Conservation (phyloP, 2,797 vertebrate genomes). For the Danio jaintianensis region DNA sequence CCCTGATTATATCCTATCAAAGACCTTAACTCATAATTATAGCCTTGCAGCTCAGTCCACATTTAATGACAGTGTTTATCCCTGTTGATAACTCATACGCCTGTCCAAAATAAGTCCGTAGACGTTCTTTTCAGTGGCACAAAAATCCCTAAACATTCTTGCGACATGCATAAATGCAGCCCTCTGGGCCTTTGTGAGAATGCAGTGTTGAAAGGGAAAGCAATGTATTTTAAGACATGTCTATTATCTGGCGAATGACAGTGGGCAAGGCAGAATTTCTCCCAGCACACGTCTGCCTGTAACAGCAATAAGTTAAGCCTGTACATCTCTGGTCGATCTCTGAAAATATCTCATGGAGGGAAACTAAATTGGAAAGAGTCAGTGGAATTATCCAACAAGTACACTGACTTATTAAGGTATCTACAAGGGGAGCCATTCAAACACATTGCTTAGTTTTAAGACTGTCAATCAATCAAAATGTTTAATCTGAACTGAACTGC, state of each 20-base stretch:
- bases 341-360: neutral
- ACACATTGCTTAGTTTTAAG: neutral
- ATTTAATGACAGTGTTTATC: conserved; percentile 77
- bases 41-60: conserved; percentile 63
- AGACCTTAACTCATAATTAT: conserved; percentile 72
- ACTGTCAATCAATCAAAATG: neutral
- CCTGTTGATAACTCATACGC: conserved; percentile 65
- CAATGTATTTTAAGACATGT: conserved; percentile 61
- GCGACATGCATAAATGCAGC: conserved; percentile 69
- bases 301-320: neutral
- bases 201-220: conserved; percentile 5
- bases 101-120: conserved; percentile 64
- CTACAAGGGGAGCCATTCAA: neutral
- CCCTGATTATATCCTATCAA: conserved; percentile 72
- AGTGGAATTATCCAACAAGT: neutral
- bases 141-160: conserved; percentile 57
- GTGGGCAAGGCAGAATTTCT: conserved; percentile 10
- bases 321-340: neutral
- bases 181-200: conserved; percentile 39
- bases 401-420: neutral
- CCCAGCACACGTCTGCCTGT: conserved; percentile 10
- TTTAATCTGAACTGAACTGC: too few relatives aligned
- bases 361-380: neutral
- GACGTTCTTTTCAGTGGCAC: conserved; percentile 58
- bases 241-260: conserved; percentile 41